Percentiles rank a stretch among this genome's conserved stretches.
These are phyloP conservation scores for Momotus momota DNA, from an alignment of 2,797 vertebrate species.

Conservation along the genomic window DNA sequence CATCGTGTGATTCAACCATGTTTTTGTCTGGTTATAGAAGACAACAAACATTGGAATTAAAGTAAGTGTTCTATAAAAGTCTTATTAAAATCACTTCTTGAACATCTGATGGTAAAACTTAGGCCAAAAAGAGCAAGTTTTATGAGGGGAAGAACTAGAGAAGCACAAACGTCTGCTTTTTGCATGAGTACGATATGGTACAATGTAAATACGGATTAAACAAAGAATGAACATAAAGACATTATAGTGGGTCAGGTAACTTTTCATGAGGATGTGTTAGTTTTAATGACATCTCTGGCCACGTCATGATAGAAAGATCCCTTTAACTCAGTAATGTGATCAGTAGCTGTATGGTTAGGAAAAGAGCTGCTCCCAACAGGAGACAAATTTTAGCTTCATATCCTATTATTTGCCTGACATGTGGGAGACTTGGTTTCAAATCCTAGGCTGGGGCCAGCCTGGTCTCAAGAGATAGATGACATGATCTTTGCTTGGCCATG, in stretches of 20 bases:
- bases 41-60: not conserved
- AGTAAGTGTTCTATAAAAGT: not conserved
- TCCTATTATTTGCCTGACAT: not conserved
- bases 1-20: not conserved
- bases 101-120: not conserved
- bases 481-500: not conserved
- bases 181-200: not conserved
- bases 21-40: not conserved
- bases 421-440: not conserved
- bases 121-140: not conserved
- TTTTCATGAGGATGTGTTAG: not conserved
- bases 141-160: not conserved
- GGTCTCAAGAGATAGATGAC: not conserved
- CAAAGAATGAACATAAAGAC: not conserved
- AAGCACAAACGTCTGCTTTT: not conserved
- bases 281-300: not conserved
- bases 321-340: not conserved
- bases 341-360: not conserved
- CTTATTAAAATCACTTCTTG: not conserved
- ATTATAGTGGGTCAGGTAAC: not conserved
- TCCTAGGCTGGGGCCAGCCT: not conserved
- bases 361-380: not conserved
- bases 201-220: not conserved
- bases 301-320: not conserved
- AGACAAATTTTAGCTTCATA: not conserved